These are phyloP conservation scores for Tretioscincus oriximinensis DNA, from an alignment of 2,113 vertebrate genomes.

Conservation along the genomic window DNA sequence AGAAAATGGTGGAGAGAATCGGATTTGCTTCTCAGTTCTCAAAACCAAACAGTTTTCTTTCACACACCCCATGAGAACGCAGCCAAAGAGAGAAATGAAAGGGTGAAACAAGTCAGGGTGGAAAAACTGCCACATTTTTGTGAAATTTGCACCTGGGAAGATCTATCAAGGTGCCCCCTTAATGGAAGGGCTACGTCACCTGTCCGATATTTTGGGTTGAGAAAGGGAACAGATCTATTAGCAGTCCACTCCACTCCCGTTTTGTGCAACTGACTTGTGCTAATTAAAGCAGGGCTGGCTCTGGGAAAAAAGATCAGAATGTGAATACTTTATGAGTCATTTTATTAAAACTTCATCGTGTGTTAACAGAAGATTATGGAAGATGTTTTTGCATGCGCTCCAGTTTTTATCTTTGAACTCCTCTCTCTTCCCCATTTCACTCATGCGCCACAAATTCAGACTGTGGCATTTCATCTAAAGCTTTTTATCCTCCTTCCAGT, in stretches of 20 bases:
- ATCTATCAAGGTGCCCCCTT: neutral
- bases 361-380: slow-evolving; percentile 54
- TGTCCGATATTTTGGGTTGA: slow-evolving; percentile 22
- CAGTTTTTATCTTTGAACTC: slow-evolving; percentile 35
- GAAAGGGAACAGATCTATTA: slow-evolving; percentile 59
- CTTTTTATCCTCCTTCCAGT: too few species aligned
- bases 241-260: slow-evolving; percentile 42
- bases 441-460: neutral
- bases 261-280: slow-evolving; percentile 62
- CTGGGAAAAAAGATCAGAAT: slow-evolving; percentile 67
- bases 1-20: too few species aligned
- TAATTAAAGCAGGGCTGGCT: slow-evolving; percentile 69
- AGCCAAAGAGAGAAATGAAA: neutral
- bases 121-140: neutral
- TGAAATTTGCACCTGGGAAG: neutral
- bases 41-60: too few species aligned
- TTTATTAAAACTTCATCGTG: slow-evolving; percentile 64
- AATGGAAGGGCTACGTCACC: slow-evolving; percentile 62
- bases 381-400: slow-evolving; percentile 30
- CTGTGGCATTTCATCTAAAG: neutral
- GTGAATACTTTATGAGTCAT: slow-evolving; percentile 60
- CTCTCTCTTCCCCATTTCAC: slow-evolving; percentile 24
- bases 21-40: too few species aligned
- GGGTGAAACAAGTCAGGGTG: too few species aligned
- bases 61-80: too few species aligned